A percentile compares a stretch with the other conserved stretches of the same genome.
phyloP scores from a whole-genome alignment of 2,113 vertebrate genomes.

The Nyctereutes procyonoides region DNA sequence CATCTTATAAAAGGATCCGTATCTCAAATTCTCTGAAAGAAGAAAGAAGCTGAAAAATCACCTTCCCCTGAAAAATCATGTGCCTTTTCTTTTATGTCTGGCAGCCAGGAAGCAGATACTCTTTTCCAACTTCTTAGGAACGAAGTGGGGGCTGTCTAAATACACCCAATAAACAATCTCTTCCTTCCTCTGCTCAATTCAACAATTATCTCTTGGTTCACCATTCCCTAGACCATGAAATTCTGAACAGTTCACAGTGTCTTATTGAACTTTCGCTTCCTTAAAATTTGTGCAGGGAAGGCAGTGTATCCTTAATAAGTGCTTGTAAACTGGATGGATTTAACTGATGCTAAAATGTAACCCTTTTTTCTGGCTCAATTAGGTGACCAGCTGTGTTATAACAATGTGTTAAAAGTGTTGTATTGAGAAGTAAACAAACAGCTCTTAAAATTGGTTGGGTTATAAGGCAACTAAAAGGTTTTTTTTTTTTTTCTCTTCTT shows the following conservation, averaged over 20 bases:
- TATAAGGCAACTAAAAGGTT: not conserved
- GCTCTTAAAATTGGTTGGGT: slow-evolving; percentile 17
- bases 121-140: not conserved
- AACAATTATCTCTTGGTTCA: not conserved
- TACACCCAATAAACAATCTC: not conserved
- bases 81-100: not conserved
- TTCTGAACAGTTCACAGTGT: not conserved
- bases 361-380: not conserved
- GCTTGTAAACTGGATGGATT: not conserved
- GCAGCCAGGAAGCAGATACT: not conserved
- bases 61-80: not conserved
- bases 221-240: not conserved
- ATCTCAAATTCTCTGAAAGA: slow-evolving; percentile 48
- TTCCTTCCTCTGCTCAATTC: not conserved
- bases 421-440: not conserved
- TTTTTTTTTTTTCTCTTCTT: not conserved
- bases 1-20: not conserved
- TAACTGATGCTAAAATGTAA: slow-evolving; percentile 22
- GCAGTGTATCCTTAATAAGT: not conserved
- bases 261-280: not conserved
- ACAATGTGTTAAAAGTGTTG: slow-evolving; percentile 15
- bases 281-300: not conserved
- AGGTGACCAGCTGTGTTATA: not conserved
- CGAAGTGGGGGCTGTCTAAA: not conserved
- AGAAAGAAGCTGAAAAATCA: not conserved